Percentiles rank a stretch among this genome's conserved stretches.
Evolutionary conservation across 1,140 invertebrate genomes (phyloP).

Genomic region (Notospermus geniculatus): DNA sequence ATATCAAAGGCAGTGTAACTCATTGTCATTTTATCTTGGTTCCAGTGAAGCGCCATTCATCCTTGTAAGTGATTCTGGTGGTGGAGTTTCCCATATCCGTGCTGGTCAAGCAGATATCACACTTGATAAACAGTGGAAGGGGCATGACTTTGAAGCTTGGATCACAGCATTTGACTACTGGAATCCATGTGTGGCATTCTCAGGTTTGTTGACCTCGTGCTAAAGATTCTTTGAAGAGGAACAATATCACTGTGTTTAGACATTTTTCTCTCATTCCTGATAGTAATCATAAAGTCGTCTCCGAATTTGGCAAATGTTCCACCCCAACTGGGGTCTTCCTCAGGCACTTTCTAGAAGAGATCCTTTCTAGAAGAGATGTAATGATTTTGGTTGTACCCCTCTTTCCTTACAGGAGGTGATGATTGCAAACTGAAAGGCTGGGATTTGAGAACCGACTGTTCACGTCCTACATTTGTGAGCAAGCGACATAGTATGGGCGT

Average conservation of each 20-base stretch:
- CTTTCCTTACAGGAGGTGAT: slow-evolving; percentile 70
- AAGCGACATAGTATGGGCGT: slow-evolving; percentile 72
- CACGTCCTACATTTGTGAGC: slow-evolving; percentile 33
- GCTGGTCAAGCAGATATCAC: slow-evolving; percentile 37
- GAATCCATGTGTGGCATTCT: slow-evolving; percentile 70
- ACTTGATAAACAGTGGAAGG: slow-evolving; percentile 60
- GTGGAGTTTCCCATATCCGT: slow-evolving; percentile 64
- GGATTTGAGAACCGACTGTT: slow-evolving; percentile 64
- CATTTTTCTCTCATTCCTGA: too few species aligned
- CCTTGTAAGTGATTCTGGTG: slow-evolving; percentile 75
- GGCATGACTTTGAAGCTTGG: slow-evolving; percentile 85
- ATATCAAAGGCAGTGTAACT: not conserved
- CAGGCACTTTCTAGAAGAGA: too few species aligned
- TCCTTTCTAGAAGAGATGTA: too few species aligned
- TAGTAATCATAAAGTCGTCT: too few species aligned
- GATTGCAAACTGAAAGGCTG: slow-evolving; percentile 74
- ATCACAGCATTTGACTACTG: slow-evolving; percentile 79
- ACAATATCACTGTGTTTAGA: too few species aligned
- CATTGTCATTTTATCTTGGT: slow-evolving; percentile 10
- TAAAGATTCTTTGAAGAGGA: too few species aligned
- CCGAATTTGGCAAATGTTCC: too few species aligned
- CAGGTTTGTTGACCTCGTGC: slow-evolving; percentile 65
- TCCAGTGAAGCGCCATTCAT: slow-evolving; percentile 48
- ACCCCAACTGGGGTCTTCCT: too few species aligned
- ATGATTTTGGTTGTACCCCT: slow-evolving; percentile 20